phyloP scores from a whole-genome alignment of 2,888 invertebrate species.

The Nephrocerus scutellatus region DNA sequence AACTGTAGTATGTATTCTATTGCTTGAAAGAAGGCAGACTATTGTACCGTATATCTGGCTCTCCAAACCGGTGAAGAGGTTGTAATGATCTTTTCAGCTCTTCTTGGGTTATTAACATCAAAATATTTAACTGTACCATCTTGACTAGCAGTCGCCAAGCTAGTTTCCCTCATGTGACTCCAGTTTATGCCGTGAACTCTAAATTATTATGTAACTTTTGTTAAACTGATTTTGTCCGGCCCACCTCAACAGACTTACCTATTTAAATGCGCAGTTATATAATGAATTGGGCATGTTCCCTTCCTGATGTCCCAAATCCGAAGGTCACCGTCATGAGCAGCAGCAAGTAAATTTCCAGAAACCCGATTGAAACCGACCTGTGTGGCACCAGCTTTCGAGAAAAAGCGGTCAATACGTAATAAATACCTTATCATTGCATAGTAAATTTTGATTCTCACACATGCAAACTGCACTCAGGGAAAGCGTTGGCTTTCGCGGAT shows the following conservation, averaged over 20 bases:
- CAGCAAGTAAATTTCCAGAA: slow-evolving; percentile 76
- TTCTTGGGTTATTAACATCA: slow-evolving; percentile 77
- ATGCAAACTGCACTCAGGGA: slow-evolving; percentile 84
- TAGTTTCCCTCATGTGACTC: slow-evolving; percentile 79
- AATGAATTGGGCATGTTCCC: slow-evolving; percentile 77
- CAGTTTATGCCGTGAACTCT: slow-evolving; percentile 92
- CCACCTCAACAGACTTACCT: slow-evolving; percentile 24
- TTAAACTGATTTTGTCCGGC: neutral
- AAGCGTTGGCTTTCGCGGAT: slow-evolving; percentile 71
- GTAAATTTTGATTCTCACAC: slow-evolving; percentile 33
- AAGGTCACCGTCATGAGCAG: slow-evolving; percentile 92
- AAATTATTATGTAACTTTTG: neutral
- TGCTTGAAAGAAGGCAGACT: neutral
- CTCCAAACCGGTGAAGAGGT: slow-evolving; percentile 84
- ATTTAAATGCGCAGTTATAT: slow-evolving; percentile 82
- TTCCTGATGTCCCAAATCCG: slow-evolving; percentile 94
- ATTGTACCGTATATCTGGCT: slow-evolving; percentile 71
- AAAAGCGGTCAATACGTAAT: neutral
- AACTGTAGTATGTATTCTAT: no score
- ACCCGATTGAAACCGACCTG: slow-evolving; percentile 92
- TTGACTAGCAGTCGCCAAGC: slow-evolving; percentile 86
- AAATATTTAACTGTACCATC: slow-evolving; percentile 94
- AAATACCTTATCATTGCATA: neutral
- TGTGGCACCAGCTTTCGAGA: slow-evolving; percentile 72
- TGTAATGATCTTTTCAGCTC: slow-evolving; percentile 76